Percentiles rank a stretch among this genome's conserved stretches.
Conservation (phyloP, 2,113 vertebrate species). For the Morone saxatilis region DNA sequence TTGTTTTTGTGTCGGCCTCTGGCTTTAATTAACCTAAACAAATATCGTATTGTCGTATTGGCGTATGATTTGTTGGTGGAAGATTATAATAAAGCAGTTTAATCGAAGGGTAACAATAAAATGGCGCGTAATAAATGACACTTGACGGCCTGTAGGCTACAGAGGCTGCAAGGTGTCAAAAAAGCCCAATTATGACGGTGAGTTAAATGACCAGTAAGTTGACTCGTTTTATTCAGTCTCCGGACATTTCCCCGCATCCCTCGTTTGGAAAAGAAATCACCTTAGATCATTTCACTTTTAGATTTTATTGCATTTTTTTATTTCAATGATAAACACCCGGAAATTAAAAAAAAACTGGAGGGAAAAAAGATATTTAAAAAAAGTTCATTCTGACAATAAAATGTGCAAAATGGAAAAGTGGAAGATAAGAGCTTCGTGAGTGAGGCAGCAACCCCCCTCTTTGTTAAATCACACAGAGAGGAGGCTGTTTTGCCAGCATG, state of each 20-base stretch:
- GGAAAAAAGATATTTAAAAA: constrained; percentile 12
- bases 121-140: not conserved
- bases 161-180: not conserved
- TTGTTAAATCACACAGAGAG: constrained; percentile 69
- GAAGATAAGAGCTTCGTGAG: constrained; percentile 10
- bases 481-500: constrained; percentile 80
- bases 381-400: constrained; percentile 38
- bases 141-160: not conserved
- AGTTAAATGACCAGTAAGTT: not conserved
- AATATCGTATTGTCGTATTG: not conserved
- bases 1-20: not conserved
- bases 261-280: not conserved
- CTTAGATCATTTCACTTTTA: not conserved
- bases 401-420: constrained; percentile 69
- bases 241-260: not conserved
- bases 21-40: not conserved
- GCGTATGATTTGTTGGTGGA: not conserved
- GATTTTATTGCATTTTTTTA: not conserved
- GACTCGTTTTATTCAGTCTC: too few relatives aligned
- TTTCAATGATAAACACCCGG: constrained; percentile 21
- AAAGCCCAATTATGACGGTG: too few relatives aligned
- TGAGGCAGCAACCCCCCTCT: constrained; percentile 28
- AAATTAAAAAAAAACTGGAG: constrained; percentile 14
- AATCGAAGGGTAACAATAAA: not conserved
- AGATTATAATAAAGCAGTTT: not conserved